phyloP scores from a whole-genome alignment of 2,113 vertebrate species.

The Donacobius atricapilla region DNA sequence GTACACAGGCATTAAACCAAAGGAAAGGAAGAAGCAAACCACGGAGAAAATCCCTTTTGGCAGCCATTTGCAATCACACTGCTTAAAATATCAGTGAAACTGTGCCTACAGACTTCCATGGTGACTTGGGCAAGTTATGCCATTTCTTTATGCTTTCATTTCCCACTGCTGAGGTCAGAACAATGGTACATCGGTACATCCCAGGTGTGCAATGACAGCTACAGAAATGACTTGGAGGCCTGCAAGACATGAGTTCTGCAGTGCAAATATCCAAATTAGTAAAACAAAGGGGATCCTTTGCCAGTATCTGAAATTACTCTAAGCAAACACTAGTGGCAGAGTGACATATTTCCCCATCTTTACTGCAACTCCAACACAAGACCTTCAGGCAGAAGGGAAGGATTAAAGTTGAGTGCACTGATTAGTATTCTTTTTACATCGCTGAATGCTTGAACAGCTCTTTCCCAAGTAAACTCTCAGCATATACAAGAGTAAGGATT shows the following conservation, averaged over 20 bases:
- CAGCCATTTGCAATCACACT: neutral
- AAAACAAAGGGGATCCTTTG: neutral
- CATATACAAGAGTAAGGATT: neutral
- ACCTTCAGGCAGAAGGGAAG: neutral
- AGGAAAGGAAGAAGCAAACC: neutral
- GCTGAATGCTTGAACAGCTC: neutral
- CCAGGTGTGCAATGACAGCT: neutral
- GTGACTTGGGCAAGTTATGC: neutral
- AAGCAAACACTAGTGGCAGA: neutral
- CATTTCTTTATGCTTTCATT: fast-evolving
- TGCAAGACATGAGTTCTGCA: neutral
- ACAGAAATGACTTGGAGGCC: neutral
- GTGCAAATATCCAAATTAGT: neutral
- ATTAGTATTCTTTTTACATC: neutral
- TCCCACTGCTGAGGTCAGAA: neutral
- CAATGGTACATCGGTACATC: neutral
- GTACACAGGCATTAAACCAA: neutral
- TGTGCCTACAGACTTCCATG: neutral
- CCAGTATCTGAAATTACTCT: neutral
- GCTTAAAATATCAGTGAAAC: neutral
- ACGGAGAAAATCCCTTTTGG: neutral
- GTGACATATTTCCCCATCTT: neutral
- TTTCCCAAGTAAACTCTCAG: neutral
- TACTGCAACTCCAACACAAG: neutral
- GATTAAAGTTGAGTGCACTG: neutral